Conservation (phyloP, 2,113 vertebrate genomes). For the Panthera tigris region DNA sequence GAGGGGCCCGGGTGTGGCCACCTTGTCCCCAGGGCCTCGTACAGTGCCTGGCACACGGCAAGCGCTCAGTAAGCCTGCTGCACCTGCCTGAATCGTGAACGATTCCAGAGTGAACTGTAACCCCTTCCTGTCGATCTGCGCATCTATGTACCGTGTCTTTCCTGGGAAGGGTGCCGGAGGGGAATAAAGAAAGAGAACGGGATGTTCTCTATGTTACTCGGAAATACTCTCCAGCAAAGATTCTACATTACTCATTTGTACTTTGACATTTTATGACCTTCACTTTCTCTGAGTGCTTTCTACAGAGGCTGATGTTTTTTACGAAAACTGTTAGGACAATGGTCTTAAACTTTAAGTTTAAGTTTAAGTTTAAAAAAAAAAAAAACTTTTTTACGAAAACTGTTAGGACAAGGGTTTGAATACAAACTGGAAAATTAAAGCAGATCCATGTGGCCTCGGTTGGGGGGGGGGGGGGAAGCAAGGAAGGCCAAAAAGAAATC, state of each 20-base stretch:
- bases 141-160: not conserved
- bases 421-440: slow-evolving; percentile 14
- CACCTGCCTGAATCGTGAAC: not conserved
- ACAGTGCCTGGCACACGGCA: not conserved
- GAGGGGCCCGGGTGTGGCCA: not conserved
- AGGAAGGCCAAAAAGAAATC: not conserved
- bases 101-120: not conserved
- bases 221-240: not conserved
- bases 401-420: not conserved
- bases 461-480: no score
- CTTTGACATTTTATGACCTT: slow-evolving; percentile 15
- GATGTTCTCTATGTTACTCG: not conserved
- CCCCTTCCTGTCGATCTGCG: not conserved
- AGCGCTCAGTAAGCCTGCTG: not conserved
- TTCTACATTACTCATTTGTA: not conserved
- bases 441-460: not conserved
- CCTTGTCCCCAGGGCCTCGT: not conserved
- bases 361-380: no score
- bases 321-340: not conserved
- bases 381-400: not conserved
- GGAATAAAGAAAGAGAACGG: not conserved
- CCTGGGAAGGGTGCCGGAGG: not conserved
- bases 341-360: no score
- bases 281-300: not conserved
- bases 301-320: not conserved